These are phyloP conservation scores for Acipenser oxyrinchus DNA, from an alignment of 2,797 vertebrate genomes.

Conservation along the genomic window DNA sequence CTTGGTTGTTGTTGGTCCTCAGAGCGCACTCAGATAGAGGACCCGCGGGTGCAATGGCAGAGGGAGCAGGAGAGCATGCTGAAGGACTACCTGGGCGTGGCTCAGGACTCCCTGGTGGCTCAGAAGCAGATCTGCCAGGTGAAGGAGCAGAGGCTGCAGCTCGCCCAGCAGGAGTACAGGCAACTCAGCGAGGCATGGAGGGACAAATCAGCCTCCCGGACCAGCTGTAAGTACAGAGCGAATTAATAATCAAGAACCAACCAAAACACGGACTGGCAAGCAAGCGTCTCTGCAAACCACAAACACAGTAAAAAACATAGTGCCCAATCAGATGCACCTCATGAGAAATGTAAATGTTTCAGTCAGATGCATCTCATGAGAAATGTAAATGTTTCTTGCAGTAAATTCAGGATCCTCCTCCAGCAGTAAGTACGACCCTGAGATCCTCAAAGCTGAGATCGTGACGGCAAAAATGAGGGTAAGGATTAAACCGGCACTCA, in stretches of 20 bases:
- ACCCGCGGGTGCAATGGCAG: slow-evolving; percentile 91
- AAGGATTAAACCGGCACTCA: slow-evolving; percentile 32
- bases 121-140: slow-evolving; percentile 95
- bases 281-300: too few relatives aligned
- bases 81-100: slow-evolving; percentile 85
- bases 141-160: slow-evolving; percentile 85
- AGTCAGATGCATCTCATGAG: too few relatives aligned
- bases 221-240: slow-evolving; percentile 75
- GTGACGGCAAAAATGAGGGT: slow-evolving; percentile 93
- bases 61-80: slow-evolving; percentile 91
- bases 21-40: slow-evolving; percentile 96
- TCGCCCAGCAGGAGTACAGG: slow-evolving; percentile 88
- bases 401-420: slow-evolving; percentile 89
- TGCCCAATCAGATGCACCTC: background rate
- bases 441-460: slow-evolving; percentile 96
- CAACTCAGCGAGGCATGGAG: slow-evolving; percentile 87
- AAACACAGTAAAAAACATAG: background rate
- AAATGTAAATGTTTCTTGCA: slow-evolving; percentile 37
- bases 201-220: slow-evolving; percentile 86
- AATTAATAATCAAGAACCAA: background rate
- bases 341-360: too few relatives aligned
- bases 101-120: slow-evolving; percentile 80
- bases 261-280: background rate
- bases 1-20: background rate
- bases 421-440: slow-evolving; percentile 93